Conservation (phyloP, 2,113 vertebrate genomes). For the Corapipo altera region DNA sequence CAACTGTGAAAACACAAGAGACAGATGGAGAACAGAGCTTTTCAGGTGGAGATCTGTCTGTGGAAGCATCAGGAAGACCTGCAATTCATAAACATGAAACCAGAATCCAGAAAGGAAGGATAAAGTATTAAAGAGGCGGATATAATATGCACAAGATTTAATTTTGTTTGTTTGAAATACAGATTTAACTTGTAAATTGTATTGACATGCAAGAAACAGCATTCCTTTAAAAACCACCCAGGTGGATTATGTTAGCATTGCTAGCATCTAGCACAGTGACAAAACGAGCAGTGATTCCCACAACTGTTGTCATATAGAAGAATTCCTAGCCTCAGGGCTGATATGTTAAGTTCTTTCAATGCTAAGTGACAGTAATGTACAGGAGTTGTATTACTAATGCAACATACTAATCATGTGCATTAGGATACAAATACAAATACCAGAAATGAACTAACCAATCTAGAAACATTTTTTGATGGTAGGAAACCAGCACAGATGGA, state of each 20-base stretch:
- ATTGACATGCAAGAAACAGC: neutral
- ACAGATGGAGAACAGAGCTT: neutral
- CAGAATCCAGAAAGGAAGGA: neutral
- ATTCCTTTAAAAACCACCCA: neutral
- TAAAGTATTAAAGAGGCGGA: neutral
- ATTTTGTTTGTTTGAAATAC: neutral
- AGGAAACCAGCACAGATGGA: neutral
- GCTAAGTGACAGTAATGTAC: neutral
- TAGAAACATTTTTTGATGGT: slow-evolving; percentile 3
- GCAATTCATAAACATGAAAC: neutral
- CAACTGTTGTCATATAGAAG: neutral
- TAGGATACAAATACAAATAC: slow-evolving; percentile 29
- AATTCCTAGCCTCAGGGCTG: neutral
- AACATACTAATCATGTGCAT: neutral
- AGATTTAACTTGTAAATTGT: neutral
- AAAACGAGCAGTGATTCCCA: neutral
- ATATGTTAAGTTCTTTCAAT: neutral
- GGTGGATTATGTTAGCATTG: neutral
- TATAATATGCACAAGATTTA: neutral
- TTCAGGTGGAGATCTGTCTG: neutral
- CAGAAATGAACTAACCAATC: slow-evolving; percentile 1
- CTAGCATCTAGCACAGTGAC: neutral
- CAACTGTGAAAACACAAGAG: neutral
- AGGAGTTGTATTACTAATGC: too few species aligned
- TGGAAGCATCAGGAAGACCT: neutral